A percentile compares a stretch with the other conserved stretches of the same genome.
Evolutionary conservation across 2,888 invertebrate species (phyloP).

Genomic region (Lomographa bimaculata): DNA sequence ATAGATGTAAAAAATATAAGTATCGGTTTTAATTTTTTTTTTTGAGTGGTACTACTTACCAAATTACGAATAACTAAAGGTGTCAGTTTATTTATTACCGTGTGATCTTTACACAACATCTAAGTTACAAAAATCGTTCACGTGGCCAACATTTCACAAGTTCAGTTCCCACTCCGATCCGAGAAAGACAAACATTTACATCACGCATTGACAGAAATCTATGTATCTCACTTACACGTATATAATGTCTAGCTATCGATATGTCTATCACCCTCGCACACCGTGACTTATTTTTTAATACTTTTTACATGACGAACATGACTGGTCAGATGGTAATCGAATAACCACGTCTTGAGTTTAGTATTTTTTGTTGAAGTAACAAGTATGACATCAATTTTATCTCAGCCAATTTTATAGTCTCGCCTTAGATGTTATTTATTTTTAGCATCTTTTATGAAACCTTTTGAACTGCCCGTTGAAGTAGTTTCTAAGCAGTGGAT

Average conservation of each 20-base stretch:
- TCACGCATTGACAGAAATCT: conserved; percentile 44
- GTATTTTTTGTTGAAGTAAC: conserved; percentile 19
- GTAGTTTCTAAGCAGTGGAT: no score
- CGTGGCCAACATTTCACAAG: conserved; percentile 42
- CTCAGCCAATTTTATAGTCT: conserved; percentile 7
- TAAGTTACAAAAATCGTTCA: conserved; percentile 45
- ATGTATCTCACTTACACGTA: conserved; percentile 33
- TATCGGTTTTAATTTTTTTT: no score
- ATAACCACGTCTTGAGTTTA: conserved; percentile 27
- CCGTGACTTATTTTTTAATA: conserved; percentile 26
- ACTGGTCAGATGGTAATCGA: conserved; percentile 29
- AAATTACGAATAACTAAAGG: no score
- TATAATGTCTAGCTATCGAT: conserved; percentile 7
- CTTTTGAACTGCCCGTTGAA: no score
- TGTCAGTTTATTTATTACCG: no score
- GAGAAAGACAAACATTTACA: conserved; percentile 46
- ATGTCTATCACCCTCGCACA: conserved; percentile 18
- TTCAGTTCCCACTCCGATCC: conserved; percentile 45
- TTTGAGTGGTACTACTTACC: no score
- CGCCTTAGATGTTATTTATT: neutral
- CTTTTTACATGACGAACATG: conserved; percentile 16
- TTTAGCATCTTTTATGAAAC: no score
- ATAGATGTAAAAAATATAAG: no score
- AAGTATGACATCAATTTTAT: conserved; percentile 14
- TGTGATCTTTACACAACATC: no score